A percentile compares a stretch with the other conserved stretches of the same genome.
Evolutionary conservation across 2,797 vertebrate species (phyloP).

Genomic region (Falco novaeseelandiae): DNA sequence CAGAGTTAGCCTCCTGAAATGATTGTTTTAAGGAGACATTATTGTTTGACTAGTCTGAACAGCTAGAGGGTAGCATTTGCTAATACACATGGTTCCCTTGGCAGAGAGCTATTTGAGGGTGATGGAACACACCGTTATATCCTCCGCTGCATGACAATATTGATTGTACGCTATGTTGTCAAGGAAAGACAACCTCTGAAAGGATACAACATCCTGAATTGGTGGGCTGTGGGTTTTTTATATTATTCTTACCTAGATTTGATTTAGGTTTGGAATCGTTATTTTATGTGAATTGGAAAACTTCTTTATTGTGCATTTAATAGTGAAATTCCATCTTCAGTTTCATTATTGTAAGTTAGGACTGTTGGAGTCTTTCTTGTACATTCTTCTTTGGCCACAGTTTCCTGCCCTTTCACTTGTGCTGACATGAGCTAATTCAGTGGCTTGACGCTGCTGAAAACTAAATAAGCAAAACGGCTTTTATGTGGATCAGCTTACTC

Average conservation of each 20-base stretch:
- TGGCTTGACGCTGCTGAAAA: neutral
- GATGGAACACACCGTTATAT: neutral
- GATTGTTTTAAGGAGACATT: rapidly evolving
- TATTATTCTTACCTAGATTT: neutral
- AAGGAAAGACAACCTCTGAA: neutral
- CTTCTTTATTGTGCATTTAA: neutral
- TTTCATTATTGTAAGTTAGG: neutral
- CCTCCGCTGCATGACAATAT: neutral
- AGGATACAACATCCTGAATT: neutral
- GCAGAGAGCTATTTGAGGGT: neutral
- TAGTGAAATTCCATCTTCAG: neutral
- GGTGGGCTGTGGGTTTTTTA: neutral
- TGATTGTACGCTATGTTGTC: neutral
- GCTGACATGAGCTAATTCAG: neutral
- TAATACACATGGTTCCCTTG: neutral
- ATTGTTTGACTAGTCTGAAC: neutral
- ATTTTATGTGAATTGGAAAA: neutral
- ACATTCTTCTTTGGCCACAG: neutral
- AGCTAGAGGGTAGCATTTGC: constrained; percentile 60
- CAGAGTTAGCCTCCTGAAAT: neutral
- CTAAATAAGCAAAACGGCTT: neutral
- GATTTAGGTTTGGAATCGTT: neutral
- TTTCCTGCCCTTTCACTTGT: neutral
- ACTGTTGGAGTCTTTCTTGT: neutral
- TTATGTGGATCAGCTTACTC: neutral